Evolutionary conservation across 2,888 invertebrate species (phyloP).

Genomic region (Plusia festucae): DNA sequence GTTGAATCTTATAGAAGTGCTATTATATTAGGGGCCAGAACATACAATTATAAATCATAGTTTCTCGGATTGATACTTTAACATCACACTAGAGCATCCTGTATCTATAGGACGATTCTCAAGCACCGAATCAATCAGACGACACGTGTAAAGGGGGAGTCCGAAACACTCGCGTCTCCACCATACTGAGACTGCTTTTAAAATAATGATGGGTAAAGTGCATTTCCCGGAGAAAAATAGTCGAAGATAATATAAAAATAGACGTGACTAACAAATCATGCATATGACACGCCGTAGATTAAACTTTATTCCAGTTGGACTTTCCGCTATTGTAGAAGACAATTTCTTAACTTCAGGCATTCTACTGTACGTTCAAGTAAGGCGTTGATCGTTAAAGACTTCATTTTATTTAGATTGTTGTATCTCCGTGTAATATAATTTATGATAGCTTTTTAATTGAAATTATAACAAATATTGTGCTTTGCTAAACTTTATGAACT

Average conservation of each 20-base stretch:
- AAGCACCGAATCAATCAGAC: conserved; percentile 57
- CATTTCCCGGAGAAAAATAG: conserved; percentile 32
- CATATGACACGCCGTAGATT: conserved; percentile 5
- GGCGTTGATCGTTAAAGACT: too few relatives aligned
- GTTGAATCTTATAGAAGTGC: too few relatives aligned
- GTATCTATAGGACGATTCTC: conserved; percentile 51
- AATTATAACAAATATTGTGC: too few relatives aligned
- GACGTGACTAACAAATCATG: conserved; percentile 1
- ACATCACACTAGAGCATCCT: conserved; percentile 54
- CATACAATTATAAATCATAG: too few relatives aligned
- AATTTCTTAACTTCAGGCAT: background rate
- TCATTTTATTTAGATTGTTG: too few relatives aligned
- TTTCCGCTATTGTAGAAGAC: background rate
- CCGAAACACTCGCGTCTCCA: conserved; percentile 43
- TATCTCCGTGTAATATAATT: too few relatives aligned
- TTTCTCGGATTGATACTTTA: conserved; percentile 43
- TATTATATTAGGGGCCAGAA: too few relatives aligned
- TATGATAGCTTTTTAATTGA: too few relatives aligned
- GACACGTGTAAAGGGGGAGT: conserved; percentile 54
- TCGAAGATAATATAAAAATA: background rate
- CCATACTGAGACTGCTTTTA: conserved; percentile 38
- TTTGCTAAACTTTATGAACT: too few relatives aligned
- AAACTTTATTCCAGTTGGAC: conserved; percentile 1
- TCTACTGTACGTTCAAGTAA: background rate
- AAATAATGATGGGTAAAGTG: conserved; percentile 51